Percentiles rank a stretch among this genome's conserved stretches.
phyloP scores from a whole-genome alignment of 1,140 invertebrate species.

The Eumeta japonica region DNA sequence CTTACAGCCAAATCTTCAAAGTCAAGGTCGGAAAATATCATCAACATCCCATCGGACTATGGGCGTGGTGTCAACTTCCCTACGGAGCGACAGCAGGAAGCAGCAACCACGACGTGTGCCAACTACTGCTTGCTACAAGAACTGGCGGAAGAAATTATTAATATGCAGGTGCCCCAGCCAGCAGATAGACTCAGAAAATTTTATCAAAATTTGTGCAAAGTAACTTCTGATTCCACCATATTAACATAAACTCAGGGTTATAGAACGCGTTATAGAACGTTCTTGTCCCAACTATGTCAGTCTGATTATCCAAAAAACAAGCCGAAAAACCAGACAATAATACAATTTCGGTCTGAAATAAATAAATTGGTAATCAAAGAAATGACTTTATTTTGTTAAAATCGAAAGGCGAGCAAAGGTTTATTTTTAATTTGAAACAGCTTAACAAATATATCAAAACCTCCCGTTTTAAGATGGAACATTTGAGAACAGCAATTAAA shows the following conservation, averaged over 20 bases:
- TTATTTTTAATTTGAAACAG: constrained; percentile 11
- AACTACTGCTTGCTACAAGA: no score
- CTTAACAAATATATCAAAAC: constrained; percentile 9
- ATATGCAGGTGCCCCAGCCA: no score
- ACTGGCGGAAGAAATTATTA: no score
- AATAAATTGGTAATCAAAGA: constrained; percentile 1
- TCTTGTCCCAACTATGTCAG: neutral
- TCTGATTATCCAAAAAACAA: constrained; percentile 1
- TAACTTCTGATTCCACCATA: constrained; percentile 2
- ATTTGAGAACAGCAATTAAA: constrained; percentile 9
- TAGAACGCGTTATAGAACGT: neutral
- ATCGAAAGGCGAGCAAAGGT: constrained; percentile 8
- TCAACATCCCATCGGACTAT: no score
- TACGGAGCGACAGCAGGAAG: no score
- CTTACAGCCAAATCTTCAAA: no score
- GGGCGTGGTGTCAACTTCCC: no score
- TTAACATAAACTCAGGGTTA: constrained; percentile 4
- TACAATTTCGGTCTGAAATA: constrained; percentile 6
- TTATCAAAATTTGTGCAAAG: constrained; percentile 1
- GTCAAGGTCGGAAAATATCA: no score
- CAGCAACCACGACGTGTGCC: no score
- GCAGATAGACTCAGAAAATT: neutral
- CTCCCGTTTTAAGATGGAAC: constrained; percentile 12
- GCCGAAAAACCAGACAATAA: no score
- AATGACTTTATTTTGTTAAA: constrained; percentile 10